Evolutionary conservation across 2,888 invertebrate genomes (phyloP).

Genomic region (Drosophila parthenogenetica): DNA sequence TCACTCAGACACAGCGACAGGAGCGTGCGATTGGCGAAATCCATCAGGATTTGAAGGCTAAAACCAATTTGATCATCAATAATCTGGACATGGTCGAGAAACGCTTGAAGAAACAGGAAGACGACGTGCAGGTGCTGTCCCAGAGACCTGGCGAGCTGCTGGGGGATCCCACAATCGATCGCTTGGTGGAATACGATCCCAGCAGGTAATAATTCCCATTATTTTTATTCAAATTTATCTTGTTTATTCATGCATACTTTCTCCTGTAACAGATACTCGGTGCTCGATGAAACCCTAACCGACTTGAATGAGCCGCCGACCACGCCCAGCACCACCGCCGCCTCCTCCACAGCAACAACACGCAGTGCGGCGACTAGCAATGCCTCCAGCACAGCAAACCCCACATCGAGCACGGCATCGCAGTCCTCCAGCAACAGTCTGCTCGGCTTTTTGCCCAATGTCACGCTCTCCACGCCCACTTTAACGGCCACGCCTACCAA

Average conservation of each 20-base stretch:
- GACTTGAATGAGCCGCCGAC: conserved; percentile 76
- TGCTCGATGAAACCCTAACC: conserved; percentile 81
- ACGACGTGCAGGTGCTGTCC: conserved; percentile 91
- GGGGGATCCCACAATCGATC: conserved; percentile 91
- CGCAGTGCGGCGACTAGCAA: conserved; percentile 16
- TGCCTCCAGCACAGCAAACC: conserved; percentile 17
- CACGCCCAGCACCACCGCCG: conserved; percentile 23
- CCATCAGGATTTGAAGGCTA: conserved; percentile 91
- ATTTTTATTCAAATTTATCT: neutral
- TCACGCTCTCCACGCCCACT: conserved; percentile 35
- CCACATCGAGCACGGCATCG: conserved; percentile 22
- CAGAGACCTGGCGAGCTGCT: conserved; percentile 91
- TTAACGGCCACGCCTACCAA: conserved; percentile 80
- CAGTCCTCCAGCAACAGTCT: conserved; percentile 32
- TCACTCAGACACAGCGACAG: conserved; percentile 94
- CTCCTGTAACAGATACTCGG: conserved; percentile 78
- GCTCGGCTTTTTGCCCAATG: conserved; percentile 34
- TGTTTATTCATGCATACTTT: neutral
- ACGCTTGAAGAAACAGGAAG: conserved; percentile 93
- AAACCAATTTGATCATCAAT: conserved; percentile 94
- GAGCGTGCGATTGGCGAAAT: conserved; percentile 95
- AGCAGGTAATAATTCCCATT: conserved; percentile 86
- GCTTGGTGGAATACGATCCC: conserved; percentile 92
- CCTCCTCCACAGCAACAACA: conserved; percentile 5
- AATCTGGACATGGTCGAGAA: conserved; percentile 95